Percentiles rank a stretch among this genome's conserved stretches.
Evolutionary conservation across 2,888 invertebrate genomes (phyloP).

Genomic region (Auanema sp.): DNA sequence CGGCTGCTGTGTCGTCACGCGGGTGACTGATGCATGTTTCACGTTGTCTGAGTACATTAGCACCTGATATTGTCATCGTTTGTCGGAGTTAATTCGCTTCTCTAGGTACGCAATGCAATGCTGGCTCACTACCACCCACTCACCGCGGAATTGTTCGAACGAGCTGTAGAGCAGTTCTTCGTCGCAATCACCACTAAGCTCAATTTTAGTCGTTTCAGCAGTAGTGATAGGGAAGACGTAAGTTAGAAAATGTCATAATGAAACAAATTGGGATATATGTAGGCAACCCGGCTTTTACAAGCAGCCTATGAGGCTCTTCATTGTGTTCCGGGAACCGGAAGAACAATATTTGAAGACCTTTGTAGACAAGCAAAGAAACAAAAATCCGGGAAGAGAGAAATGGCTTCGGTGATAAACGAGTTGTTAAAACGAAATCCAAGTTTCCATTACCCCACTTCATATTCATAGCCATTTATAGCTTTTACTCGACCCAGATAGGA

Average conservation of each 20-base stretch:
- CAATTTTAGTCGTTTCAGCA: constrained; percentile 20
- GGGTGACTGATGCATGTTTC: too few species aligned
- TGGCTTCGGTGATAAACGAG: constrained; percentile 4
- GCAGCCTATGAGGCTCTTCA: constrained; percentile 22
- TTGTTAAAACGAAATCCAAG: not conserved
- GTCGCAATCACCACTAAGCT: constrained; percentile 27
- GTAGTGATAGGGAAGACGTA: constrained; percentile 15
- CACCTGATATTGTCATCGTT: too few species aligned
- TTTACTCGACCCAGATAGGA: too few species aligned
- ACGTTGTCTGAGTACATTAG: too few species aligned
- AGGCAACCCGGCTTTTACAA: constrained; percentile 16
- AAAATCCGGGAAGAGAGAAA: constrained; percentile 25
- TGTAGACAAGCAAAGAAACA: constrained; percentile 26
- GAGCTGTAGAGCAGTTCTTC: constrained; percentile 33
- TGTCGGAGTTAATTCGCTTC: too few species aligned
- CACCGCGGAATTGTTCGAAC: constrained; percentile 34
- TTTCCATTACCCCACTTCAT: too few species aligned
- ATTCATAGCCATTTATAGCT: too few species aligned
- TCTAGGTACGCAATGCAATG: too few species aligned
- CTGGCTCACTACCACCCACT: constrained; percentile 27
- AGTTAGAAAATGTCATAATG: not conserved
- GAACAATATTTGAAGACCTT: constrained; percentile 26
- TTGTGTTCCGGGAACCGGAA: constrained; percentile 22
- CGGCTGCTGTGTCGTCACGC: too few species aligned
- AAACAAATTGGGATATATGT: constrained; percentile 1